Base-by-base conservation (phyloP, 2,888 invertebrate species). In the Boloria selene region DNA sequence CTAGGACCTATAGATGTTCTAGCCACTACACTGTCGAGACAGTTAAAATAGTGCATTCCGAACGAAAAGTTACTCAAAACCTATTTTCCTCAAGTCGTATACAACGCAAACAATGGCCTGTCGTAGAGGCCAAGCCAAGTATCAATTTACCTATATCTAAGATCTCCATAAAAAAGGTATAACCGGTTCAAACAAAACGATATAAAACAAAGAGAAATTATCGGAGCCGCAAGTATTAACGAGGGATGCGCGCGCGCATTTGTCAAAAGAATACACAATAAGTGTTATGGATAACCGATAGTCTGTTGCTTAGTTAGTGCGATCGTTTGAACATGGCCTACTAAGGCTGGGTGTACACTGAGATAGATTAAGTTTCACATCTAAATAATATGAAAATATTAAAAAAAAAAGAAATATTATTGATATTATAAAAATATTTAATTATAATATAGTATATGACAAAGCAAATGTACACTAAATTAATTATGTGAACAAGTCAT, bases 191-290 rank as follows among this genome's bases (percentile, higher is more conserved):
- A 72, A 80, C 68, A 80, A 79, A 79, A 82, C 79, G 80, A 81
- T 59, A 60, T 82, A 79, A 75, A 73, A 70, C 64, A 72, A 77
- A 78, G 77, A 83, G 77, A 79, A 81, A 80, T 83, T 80, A 81
- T 78, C 80, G 79, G 74, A 76, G 75, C 66, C 65, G 71, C 62
- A 68, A 71, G 75, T 81, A 86, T 85, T 85, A 86, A 87, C 85
- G 80, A 84, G 83, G 72, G 71, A 70, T 74, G 83, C 78, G 77
- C 75, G 61, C 67, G 77, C 73, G 74, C 86, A 90, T 90, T 91
- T 87, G 86, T 90, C 90, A 90, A 85, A 86, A 83, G 83, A 84
- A 84, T 82, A 86, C 80, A 90, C 89, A 90, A 90, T 90, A 85
- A 84, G 80, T 79, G 82, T 87, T 83, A 90, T 90, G 86, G 86